Evolutionary conservation across 2,888 invertebrate species (phyloP).

Genomic region (Dysmachus trigonus): DNA sequence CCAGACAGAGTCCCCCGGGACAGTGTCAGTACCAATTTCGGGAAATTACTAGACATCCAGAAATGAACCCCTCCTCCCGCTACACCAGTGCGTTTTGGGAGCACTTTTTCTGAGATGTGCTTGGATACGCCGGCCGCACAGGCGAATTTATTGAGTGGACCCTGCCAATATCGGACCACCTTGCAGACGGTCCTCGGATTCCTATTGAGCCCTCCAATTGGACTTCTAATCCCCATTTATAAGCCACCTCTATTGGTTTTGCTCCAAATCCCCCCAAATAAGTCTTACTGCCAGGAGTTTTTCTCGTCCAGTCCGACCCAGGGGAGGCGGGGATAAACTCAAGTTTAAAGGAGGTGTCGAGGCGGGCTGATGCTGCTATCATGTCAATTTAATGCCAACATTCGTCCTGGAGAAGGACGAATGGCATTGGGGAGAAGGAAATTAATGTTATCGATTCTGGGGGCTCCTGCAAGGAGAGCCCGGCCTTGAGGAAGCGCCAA

Average conservation of each 20-base stretch:
- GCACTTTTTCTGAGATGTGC: slow-evolving; percentile 6
- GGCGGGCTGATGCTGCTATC: not conserved
- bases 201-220: slow-evolving; percentile 22
- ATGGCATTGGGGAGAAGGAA: not conserved
- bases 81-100: not conserved
- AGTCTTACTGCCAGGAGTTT: not conserved
- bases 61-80: not conserved
- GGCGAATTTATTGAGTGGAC: slow-evolving; percentile 33
- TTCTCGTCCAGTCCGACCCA: not conserved
- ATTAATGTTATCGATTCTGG: slow-evolving; percentile 9
- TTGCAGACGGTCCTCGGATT: not conserved
- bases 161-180: not conserved
- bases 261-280: slow-evolving; percentile 3
- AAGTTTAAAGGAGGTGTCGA: not conserved
- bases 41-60: slow-evolving; percentile 35
- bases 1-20: slow-evolving; percentile 29
- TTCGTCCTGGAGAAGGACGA: not conserved
- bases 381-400: not conserved
- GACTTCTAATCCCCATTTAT: slow-evolving; percentile 34
- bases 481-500: not conserved
- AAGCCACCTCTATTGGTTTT: slow-evolving; percentile 27
- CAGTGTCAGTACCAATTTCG: slow-evolving; percentile 37
- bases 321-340: not conserved
- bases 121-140: not conserved
- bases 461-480: not conserved